Evolutionary conservation across 2,797 vertebrate genomes (phyloP), one percentile per base, ranked within the genome.

Genomic region (Nannoperca obscura): DNA sequence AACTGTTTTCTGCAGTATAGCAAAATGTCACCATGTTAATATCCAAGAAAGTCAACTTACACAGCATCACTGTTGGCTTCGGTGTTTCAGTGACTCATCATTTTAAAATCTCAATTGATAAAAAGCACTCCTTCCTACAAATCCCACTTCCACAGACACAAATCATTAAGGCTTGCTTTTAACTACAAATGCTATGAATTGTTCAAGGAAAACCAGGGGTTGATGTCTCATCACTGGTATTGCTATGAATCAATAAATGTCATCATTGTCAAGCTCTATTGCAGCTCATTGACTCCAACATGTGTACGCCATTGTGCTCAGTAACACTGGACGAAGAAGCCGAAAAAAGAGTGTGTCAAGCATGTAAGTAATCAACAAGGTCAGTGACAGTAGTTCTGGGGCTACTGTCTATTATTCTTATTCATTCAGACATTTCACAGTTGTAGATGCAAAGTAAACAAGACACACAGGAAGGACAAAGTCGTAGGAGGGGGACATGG

Each of bases 351-450:
- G 46, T 85, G 62, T 38, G 76, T 85, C 68, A 74, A 71, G 88
- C 88, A 85, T 87, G 83, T 89, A 87, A 86, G 78, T 67, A 91
- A 90, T 89, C 87, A 86, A 77, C 71, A 63, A 85, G 85, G 85
- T 89, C 86, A 83, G 76, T 76, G 79, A 88, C 83, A 79, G 58
- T 58, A 49, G 80, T 50, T 66, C 74, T 54, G 59, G 5, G 80
- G 82, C 84, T 71, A 83, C 71, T 83, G 83, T 87, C 82, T 86
- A 67, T 87, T 84, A 84, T 74, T 87, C 69, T 76, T 83, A 86
- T 87, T 77, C 82, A 86, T 72, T 85, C 72, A 78, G 83, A 89
- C 86, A 44, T 83, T 86, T 86, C 71, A 32, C 68, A 34, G 83
- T 53, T 57, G 30, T 54, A 78, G 84, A 86, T 61, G 36, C 69